Conservation (phyloP, 2,113 vertebrate genomes). For the Sitta europaea region DNA sequence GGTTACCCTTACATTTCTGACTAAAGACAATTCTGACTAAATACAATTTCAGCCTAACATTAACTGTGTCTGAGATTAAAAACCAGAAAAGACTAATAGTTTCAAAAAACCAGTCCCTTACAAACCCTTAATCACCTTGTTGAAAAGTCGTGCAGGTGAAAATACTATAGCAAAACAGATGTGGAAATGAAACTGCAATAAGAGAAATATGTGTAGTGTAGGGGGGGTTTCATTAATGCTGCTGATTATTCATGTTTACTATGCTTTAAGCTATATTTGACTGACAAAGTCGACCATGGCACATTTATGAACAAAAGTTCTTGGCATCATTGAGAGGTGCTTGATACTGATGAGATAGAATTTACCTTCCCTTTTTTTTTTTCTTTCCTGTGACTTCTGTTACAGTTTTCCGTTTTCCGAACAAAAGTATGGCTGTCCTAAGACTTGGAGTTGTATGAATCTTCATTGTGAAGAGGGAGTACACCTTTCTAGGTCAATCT, state of each 20-base stretch:
- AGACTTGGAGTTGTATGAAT: background rate
- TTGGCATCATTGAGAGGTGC: background rate
- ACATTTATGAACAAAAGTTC: background rate
- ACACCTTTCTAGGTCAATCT: background rate
- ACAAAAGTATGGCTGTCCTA: background rate
- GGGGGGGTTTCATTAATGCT: background rate
- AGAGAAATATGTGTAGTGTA: rapidly evolving
- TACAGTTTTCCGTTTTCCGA: background rate
- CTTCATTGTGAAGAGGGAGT: background rate
- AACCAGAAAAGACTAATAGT: background rate
- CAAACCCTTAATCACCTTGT: background rate
- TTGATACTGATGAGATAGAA: background rate
- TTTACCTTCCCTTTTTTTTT: background rate
- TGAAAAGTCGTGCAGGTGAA: background rate
- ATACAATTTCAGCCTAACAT: background rate
- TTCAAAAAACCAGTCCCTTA: background rate
- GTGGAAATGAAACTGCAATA: background rate
- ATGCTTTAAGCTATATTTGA: background rate
- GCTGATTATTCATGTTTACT: background rate
- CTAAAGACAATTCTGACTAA: background rate
- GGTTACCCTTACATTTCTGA: background rate
- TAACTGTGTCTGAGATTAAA: background rate
- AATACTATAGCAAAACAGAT: background rate
- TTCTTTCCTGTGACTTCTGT: background rate
- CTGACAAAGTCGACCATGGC: background rate